Percentiles rank a stretch among this genome's conserved stretches.
phyloP scores from a whole-genome alignment of 2,797 vertebrate species.

The Poecile montanus region DNA sequence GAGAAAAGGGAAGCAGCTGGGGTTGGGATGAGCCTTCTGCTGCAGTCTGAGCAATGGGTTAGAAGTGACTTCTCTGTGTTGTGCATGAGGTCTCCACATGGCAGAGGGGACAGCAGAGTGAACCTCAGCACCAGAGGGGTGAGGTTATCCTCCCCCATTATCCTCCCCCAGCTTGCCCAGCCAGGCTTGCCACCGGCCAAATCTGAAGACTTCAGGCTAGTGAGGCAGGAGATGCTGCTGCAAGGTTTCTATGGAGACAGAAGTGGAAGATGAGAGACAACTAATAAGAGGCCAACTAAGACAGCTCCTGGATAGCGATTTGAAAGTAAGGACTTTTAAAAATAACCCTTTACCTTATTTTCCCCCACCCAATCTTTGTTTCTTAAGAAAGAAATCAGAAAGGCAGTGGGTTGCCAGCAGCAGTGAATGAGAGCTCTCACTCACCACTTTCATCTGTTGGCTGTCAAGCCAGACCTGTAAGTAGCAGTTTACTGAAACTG shows the following conservation, averaged over 20 bases:
- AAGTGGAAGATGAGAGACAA: constrained; percentile 42
- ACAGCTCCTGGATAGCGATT: constrained; percentile 48
- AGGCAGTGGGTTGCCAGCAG: constrained; percentile 51
- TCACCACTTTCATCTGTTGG: constrained; percentile 34
- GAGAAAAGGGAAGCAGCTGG: neutral
- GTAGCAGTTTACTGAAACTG: constrained; percentile 54
- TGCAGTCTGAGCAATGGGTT: rapidly evolving
- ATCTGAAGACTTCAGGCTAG: neutral
- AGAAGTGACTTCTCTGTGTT: neutral
- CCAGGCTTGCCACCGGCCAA: neutral
- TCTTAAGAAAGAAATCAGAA: constrained; percentile 52
- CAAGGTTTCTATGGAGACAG: constrained; percentile 71
- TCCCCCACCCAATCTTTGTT: constrained; percentile 33
- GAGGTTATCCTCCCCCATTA: neutral
- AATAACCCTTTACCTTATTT: constrained; percentile 62
- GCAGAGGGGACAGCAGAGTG: rapidly evolving
- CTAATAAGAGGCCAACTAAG: constrained; percentile 50
- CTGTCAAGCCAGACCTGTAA: constrained; percentile 37
- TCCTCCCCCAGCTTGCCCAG: neutral
- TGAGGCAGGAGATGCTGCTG: constrained; percentile 17
- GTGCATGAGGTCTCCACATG: rapidly evolving
- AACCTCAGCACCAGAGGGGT: neutral
- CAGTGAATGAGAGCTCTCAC: constrained; percentile 43
- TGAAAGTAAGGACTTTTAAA: constrained; percentile 55
- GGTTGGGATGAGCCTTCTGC: neutral